Percentiles rank a stretch among this genome's conserved stretches.
phyloP scores from a whole-genome alignment of 2,888 invertebrate genomes.

The Brachylomia viminalis region DNA sequence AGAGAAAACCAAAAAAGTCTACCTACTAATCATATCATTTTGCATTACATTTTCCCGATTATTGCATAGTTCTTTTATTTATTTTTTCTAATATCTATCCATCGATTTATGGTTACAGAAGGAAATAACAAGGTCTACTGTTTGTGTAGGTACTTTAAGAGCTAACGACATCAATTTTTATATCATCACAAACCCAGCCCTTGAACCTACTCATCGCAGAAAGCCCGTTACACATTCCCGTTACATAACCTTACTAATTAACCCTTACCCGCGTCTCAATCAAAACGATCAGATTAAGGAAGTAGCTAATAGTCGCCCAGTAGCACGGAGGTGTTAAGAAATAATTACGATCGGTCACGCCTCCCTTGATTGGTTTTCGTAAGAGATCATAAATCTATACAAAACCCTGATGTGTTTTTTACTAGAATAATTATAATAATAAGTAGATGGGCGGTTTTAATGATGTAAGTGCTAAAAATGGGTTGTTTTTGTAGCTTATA shows the following conservation, averaged over 20 bases:
- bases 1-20: background rate
- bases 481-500: background rate
- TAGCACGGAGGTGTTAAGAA: slow-evolving; percentile 89
- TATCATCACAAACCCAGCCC: background rate
- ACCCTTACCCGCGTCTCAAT: slow-evolving; percentile 83
- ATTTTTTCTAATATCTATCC: no score
- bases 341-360: slow-evolving; percentile 88
- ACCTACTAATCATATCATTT: background rate
- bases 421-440: slow-evolving; percentile 79
- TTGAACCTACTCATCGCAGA: background rate
- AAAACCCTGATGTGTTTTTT: slow-evolving; percentile 78
- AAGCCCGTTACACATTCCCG: slow-evolving; percentile 58
- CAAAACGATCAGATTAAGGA: slow-evolving; percentile 79
- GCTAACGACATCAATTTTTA: background rate
- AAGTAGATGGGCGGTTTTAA: slow-evolving; percentile 75
- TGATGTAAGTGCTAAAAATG: slow-evolving; percentile 57
- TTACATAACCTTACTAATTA: slow-evolving; percentile 78
- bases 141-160: background rate
- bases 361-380: slow-evolving; percentile 88
- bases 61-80: background rate
- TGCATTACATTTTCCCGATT: background rate
- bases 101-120: background rate
- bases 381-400: slow-evolving; percentile 84
- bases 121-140: background rate
- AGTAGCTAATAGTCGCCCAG: slow-evolving; percentile 83